A percentile compares a stretch with the other conserved stretches of the same genome.
These are phyloP conservation scores for Tetragonula clypearis DNA, from an alignment of 1,140 invertebrate species.

Conservation along the genomic window DNA sequence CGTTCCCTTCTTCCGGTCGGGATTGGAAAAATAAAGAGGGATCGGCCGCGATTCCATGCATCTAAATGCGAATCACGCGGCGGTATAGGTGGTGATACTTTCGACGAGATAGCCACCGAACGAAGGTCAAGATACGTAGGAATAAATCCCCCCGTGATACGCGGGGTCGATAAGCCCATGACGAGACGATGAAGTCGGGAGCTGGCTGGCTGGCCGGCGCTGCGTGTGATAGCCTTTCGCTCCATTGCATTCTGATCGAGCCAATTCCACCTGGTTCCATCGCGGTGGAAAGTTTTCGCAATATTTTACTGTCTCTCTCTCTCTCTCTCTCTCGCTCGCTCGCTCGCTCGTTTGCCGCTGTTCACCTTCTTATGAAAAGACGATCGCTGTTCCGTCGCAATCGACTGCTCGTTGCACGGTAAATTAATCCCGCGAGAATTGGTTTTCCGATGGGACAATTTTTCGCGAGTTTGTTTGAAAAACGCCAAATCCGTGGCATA, in stretches of 20 bases:
- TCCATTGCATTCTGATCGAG: constrained; percentile 69
- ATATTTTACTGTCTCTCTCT: background rate
- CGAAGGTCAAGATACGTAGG: constrained; percentile 45
- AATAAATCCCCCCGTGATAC: constrained; percentile 27
- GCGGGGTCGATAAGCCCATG: constrained; percentile 48
- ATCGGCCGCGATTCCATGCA: constrained; percentile 30
- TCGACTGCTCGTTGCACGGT: background rate
- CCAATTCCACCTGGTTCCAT: constrained; percentile 18
- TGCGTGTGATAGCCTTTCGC: constrained; percentile 69
- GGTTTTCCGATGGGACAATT: background rate
- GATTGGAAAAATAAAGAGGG: background rate
- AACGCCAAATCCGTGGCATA: background rate
- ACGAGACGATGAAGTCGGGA: constrained; percentile 47
- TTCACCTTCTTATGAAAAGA: background rate
- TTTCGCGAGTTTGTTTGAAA: background rate
- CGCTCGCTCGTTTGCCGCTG: too few relatives aligned
- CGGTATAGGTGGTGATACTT: background rate
- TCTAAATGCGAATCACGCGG: constrained; percentile 13
- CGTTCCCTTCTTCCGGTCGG: background rate
- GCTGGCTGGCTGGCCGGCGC: constrained; percentile 39
- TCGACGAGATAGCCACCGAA: constrained; percentile 6
- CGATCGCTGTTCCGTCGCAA: background rate
- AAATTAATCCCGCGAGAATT: background rate
- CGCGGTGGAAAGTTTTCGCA: background rate
- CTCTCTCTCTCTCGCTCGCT: too few relatives aligned